phyloP scores from a whole-genome alignment of 2,113 vertebrate species.

The Cyanoliseus patagonus region DNA sequence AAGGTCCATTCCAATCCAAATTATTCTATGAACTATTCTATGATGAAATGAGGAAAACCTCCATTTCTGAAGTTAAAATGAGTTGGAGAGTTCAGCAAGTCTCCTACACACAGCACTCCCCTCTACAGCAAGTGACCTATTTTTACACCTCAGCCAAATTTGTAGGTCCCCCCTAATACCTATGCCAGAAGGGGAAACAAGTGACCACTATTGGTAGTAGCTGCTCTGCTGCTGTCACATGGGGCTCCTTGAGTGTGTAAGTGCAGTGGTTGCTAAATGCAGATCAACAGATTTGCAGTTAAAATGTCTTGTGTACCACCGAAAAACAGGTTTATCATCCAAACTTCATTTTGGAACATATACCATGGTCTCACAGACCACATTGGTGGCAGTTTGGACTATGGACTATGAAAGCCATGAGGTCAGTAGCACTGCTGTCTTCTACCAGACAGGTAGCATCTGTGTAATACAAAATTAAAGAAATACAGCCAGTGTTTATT shows the following conservation, averaged over 20 bases:
- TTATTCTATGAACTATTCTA: neutral
- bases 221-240: neutral
- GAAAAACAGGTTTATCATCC: neutral
- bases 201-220: neutral
- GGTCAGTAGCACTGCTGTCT: neutral
- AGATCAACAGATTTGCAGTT: neutral
- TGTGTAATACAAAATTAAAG: neutral
- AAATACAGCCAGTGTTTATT: neutral
- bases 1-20: neutral
- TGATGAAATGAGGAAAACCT: neutral
- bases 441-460: neutral
- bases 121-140: neutral
- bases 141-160: neutral
- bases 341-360: neutral
- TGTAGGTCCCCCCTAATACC: neutral
- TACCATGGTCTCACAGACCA: neutral
- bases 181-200: neutral
- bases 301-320: neutral
- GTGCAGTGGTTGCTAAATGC: neutral
- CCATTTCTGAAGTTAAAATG: neutral
- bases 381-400: neutral
- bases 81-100: neutral
- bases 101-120: rapidly evolving
- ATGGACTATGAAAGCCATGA: neutral
- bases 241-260: neutral